Conservation (phyloP, 2,888 invertebrate genomes). For the Calliopum simillimum region DNA sequence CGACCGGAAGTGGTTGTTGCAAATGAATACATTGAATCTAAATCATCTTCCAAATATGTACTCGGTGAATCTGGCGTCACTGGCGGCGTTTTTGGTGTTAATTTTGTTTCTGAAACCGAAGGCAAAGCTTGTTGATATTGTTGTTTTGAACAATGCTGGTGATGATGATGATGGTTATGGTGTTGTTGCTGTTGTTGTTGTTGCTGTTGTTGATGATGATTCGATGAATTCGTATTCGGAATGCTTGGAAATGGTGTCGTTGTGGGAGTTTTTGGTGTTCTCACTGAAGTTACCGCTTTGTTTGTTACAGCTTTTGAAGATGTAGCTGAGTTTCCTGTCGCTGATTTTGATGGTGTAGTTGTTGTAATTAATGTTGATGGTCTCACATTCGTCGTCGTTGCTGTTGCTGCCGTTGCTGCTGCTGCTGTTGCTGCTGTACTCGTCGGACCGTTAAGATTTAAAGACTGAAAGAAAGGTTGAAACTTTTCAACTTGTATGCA, state of each 20-base stretch:
- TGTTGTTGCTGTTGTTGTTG: slow-evolving; percentile 7
- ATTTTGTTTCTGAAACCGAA: slow-evolving; percentile 55
- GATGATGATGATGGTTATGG: slow-evolving; percentile 29
- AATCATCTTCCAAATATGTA: slow-evolving; percentile 75
- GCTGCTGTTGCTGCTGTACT: slow-evolving; percentile 46
- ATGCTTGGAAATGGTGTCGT: slow-evolving; percentile 65
- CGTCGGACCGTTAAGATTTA: slow-evolving; percentile 63
- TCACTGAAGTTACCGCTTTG: slow-evolving; percentile 40
- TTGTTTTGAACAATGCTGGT: slow-evolving; percentile 36
- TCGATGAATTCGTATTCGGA: background rate
- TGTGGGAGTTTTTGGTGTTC: slow-evolving; percentile 64
- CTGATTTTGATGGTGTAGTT: slow-evolving; percentile 42
- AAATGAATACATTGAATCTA: slow-evolving; percentile 82
- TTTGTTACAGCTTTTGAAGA: slow-evolving; percentile 39
- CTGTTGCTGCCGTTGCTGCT: slow-evolving; percentile 43
- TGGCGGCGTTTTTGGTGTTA: slow-evolving; percentile 72
- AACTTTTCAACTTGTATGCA: slow-evolving; percentile 16
- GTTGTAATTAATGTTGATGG: slow-evolving; percentile 46
- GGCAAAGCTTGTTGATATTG: slow-evolving; percentile 50
- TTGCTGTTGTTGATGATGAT: slow-evolving; percentile 29
- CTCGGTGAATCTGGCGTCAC: slow-evolving; percentile 72
- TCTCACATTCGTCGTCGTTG: slow-evolving; percentile 47
- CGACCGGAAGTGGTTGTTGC: slow-evolving; percentile 84
- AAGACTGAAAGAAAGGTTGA: slow-evolving; percentile 55
- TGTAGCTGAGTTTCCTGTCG: slow-evolving; percentile 38